phyloP scores from a whole-genome alignment of 2,888 invertebrate genomes.

The Aphrophora alni region DNA sequence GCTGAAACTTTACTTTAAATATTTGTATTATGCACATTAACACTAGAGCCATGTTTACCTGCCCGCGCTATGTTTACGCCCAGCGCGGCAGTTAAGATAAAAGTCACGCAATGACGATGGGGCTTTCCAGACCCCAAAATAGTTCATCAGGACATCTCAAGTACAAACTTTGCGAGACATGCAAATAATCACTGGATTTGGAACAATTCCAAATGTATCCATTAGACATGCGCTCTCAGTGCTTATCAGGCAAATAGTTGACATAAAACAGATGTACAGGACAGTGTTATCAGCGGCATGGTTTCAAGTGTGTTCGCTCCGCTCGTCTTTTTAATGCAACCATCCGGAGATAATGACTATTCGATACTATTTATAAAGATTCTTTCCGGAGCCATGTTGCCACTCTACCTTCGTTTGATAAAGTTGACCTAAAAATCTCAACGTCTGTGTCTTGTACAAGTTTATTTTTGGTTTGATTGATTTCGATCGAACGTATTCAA shows the following conservation, averaged over 20 bases:
- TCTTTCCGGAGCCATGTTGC: not conserved
- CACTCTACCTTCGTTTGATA: not conserved
- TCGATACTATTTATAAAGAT: not conserved
- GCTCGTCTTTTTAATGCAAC: not conserved
- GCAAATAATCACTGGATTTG: not conserved
- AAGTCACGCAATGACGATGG: not conserved
- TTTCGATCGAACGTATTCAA: no score
- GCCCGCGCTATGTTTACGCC: not conserved
- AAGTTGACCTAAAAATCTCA: not conserved
- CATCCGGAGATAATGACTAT: not conserved
- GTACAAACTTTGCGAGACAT: not conserved
- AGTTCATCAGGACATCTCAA: not conserved
- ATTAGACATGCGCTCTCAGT: not conserved
- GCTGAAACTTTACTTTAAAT: not conserved
- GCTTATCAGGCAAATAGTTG: not conserved
- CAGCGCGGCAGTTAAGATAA: not conserved
- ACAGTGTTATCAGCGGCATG: not conserved
- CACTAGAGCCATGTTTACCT: not conserved
- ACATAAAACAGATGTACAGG: not conserved
- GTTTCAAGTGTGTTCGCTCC: not conserved
- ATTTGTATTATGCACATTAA: not conserved
- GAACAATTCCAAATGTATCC: not conserved
- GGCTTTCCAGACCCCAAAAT: constrained; percentile 1
- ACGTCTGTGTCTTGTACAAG: not conserved
- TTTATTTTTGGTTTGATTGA: not conserved